These are phyloP conservation scores for Protaetia brevitarsis DNA, from an alignment of 1,140 invertebrate genomes.

Conservation along the genomic window DNA sequence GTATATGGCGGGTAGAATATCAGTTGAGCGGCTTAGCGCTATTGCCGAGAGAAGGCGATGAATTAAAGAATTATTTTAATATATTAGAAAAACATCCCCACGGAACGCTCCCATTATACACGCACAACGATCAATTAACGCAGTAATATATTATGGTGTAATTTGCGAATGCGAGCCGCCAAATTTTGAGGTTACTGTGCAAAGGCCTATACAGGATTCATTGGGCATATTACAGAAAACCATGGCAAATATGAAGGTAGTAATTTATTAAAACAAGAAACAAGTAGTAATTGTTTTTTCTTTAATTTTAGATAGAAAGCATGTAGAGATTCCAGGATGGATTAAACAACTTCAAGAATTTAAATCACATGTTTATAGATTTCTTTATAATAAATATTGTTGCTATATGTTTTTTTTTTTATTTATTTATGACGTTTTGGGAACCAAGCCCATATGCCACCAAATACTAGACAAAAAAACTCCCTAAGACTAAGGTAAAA, in stretches of 20 bases:
- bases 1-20: not conserved
- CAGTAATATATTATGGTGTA: not conserved
- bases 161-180: not conserved
- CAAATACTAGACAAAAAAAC: too few species aligned
- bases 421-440: too few species aligned
- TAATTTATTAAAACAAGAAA: too few species aligned
- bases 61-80: not conserved
- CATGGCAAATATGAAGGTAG: not conserved
- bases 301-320: too few species aligned
- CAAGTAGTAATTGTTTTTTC: too few species aligned
- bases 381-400: too few species aligned
- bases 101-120: not conserved
- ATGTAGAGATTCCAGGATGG: not conserved
- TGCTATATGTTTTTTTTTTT: too few species aligned
- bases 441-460: too few species aligned
- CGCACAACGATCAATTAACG: not conserved
- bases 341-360: too few species aligned
- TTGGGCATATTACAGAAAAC: not conserved
- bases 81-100: slow-evolving; percentile 1
- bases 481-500: too few species aligned
- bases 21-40: not conserved
- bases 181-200: not conserved
- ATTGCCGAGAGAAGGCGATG: not conserved
- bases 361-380: too few species aligned
- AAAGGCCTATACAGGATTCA: not conserved